A percentile compares a stretch with the other conserved stretches of the same genome.
Conservation (phyloP, 2,113 vertebrate species). For the Vanacampus margaritifer region DNA sequence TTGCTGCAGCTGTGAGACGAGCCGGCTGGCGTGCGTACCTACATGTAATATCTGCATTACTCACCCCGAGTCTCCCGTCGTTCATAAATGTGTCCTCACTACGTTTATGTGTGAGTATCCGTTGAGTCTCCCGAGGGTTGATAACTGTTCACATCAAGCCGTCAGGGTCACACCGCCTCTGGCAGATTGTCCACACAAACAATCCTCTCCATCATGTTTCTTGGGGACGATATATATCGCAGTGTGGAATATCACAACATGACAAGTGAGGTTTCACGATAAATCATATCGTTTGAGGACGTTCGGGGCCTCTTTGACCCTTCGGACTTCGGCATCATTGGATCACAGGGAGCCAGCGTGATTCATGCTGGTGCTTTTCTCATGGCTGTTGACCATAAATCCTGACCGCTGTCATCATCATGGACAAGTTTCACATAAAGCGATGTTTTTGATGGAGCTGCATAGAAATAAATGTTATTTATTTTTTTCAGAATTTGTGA, state of each 20-base stretch:
- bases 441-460: neutral
- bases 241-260: slow-evolving; percentile 18
- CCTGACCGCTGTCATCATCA: neutral
- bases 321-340: slow-evolving; percentile 18
- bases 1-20: slow-evolving; percentile 29
- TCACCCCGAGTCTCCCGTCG: slow-evolving; percentile 38
- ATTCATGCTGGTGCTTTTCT: slow-evolving; percentile 16
- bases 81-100: slow-evolving; percentile 52
- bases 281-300: slow-evolving; percentile 19
- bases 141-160: slow-evolving; percentile 59
- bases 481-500: too few species aligned
- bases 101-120: slow-evolving; percentile 5
- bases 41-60: slow-evolving; percentile 33
- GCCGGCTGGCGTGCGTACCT: slow-evolving; percentile 30
- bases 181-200: slow-evolving; percentile 29
- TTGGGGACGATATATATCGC: slow-evolving; percentile 5
- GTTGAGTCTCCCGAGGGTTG: slow-evolving; percentile 25
- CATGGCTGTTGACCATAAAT: neutral
- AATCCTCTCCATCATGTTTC: slow-evolving; percentile 43
- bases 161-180: slow-evolving; percentile 48
- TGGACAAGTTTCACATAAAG: neutral
- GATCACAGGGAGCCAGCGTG: slow-evolving; percentile 13
- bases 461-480: too few species aligned
- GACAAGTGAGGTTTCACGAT: neutral
- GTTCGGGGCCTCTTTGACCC: slow-evolving; percentile 9